phyloP scores from a whole-genome alignment of 2,113 vertebrate genomes.

The Rhombomys opimus region DNA sequence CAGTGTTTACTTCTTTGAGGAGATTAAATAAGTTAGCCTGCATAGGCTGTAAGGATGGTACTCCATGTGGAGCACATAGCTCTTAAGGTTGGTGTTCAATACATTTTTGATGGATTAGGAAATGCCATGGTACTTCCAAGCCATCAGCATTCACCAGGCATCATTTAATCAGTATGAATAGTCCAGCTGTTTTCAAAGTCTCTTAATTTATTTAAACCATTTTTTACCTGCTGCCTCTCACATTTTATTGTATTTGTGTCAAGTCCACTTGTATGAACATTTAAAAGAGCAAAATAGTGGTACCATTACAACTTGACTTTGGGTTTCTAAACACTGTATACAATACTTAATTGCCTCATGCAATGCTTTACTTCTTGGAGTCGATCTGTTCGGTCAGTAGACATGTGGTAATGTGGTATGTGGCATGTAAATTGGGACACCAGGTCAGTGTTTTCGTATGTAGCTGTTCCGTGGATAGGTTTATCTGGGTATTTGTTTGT shows the following conservation, averaged over 20 bases:
- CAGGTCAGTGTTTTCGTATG: neutral
- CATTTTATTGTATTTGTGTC: constrained; percentile 73
- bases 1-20: constrained; percentile 48
- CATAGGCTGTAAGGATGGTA: neutral
- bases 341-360: constrained; percentile 22
- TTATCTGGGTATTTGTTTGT: neutral
- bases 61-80: constrained; percentile 49
- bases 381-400: neutral
- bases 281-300: constrained; percentile 59
- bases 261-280: constrained; percentile 57
- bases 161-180: constrained; percentile 66
- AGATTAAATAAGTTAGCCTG: constrained; percentile 66
- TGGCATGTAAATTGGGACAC: neutral
- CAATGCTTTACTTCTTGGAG: neutral
- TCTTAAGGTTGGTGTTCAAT: constrained; percentile 65
- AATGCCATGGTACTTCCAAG: neutral
- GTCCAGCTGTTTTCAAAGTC: constrained; percentile 31
- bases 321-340: constrained; percentile 45
- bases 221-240: constrained; percentile 48
- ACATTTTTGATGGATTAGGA: constrained; percentile 64
- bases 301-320: constrained; percentile 41
- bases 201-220: constrained; percentile 35
- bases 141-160: constrained; percentile 42
- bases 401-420: neutral
- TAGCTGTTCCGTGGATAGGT: neutral